Base-by-base conservation (phyloP, 2,888 invertebrate species). In the Xestia c-nigrum region DNA sequence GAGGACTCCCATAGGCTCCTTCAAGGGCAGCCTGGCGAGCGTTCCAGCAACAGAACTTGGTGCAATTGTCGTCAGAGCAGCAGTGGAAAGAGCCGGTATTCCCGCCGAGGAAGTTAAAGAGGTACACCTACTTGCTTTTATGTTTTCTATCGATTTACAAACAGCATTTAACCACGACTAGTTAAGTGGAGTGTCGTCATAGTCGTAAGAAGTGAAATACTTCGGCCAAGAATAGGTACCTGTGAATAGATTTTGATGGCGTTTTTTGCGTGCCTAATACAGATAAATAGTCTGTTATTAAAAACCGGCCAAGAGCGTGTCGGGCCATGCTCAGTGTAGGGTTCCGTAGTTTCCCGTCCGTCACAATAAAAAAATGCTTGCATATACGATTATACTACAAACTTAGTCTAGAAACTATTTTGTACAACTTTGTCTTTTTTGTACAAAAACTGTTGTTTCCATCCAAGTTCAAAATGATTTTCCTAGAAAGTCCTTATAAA, bases 1-100 rank as follows among this genome's bases (percentile, higher is more conserved):
- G 3, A 97, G 99, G 87, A 99, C 99, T 65, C 99, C 99, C 0
- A 99, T 99, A 85, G 99, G 99, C 55, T 99, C 99, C 63, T 99
- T 99, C 94, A 97, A 98, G 88, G 98, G 99, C 52, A 97, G 98
- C 47, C 95, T 99, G 77, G 97, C 99, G 0, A 97, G 98, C 46
- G 89, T 99, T 14, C 97, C 98, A 2, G 99, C 99, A 0, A 97
- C 99, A 1, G 97, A 98, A 95, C 97, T 99, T 75, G 99, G 99
- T 6, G 98, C 99, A 21, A 97, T 98, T 47, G 99, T 99, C 55
- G 98, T 99, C 74, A 98, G 98, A 97, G 98, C 97, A 80, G 98
- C 98, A 0, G 96, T 99, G 10, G 98, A 98, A 94, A 97, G 98
- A 91, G 98, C 98, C 89, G 98, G 98, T 61, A 97, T 99, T 86